phyloP scores from a whole-genome alignment of 2,113 vertebrate genomes.

The Chaenogobius annularis region DNA sequence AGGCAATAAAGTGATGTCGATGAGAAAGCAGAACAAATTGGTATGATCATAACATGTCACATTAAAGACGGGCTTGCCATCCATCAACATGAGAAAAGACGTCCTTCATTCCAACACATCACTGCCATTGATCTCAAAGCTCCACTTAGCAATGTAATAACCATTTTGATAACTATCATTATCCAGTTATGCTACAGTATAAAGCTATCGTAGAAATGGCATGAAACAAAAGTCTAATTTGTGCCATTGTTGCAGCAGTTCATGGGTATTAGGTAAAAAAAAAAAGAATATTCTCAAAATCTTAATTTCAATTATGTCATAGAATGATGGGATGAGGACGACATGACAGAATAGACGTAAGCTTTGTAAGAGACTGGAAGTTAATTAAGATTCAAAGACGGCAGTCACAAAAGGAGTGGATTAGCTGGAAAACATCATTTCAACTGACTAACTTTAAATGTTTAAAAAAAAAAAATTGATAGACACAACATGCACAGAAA shows the following conservation, averaged over 20 bases:
- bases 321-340: conserved; percentile 36
- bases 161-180: conserved; percentile 63
- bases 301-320: conserved; percentile 46
- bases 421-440: neutral
- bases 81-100: conserved; percentile 74
- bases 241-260: conserved; percentile 21
- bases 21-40: conserved; percentile 71
- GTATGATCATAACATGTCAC: conserved; percentile 76
- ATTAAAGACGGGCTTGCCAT: conserved; percentile 69
- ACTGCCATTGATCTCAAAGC: conserved; percentile 61
- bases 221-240: conserved; percentile 41
- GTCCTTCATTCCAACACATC: conserved; percentile 41
- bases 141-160: conserved; percentile 58
- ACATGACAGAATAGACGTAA: conserved; percentile 25
- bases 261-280: conserved; percentile 52
- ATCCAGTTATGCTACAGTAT: conserved; percentile 42
- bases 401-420: conserved; percentile 13
- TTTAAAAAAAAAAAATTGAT: conserved; percentile 17
- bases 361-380: neutral
- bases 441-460: neutral
- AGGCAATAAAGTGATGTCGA: conserved; percentile 69
- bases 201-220: conserved; percentile 5
- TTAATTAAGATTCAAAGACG: conserved; percentile 17
- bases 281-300: conserved; percentile 29
- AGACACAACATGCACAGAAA: conserved; percentile 1